Evolutionary conservation across 2,113 vertebrate species (phyloP).

Genomic region (Apus apus): DNA sequence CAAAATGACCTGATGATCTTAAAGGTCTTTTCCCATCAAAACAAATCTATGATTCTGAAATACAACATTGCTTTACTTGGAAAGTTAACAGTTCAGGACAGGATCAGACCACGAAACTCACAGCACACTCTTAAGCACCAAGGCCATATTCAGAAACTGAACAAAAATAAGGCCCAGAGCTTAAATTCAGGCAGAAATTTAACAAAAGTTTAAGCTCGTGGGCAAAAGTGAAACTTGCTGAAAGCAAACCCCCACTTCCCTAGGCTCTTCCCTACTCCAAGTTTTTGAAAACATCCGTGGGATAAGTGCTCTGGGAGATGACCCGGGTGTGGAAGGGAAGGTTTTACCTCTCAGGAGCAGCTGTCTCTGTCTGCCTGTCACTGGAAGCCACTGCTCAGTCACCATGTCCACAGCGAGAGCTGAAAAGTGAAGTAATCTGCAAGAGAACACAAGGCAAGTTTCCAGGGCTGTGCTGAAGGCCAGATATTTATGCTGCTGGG

Average conservation of each 20-base stretch:
- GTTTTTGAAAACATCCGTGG: rapidly evolving
- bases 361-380: constrained; percentile 47
- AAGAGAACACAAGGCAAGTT: constrained; percentile 24
- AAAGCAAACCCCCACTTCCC: neutral
- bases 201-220: rapidly evolving
- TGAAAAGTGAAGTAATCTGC: neutral
- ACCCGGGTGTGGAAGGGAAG: neutral
- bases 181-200: neutral
- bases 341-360: constrained; percentile 71
- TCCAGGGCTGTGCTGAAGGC: constrained; percentile 16
- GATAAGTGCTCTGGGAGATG: too few species aligned
- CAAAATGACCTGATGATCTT: neutral
- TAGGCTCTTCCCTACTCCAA: neutral
- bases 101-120: neutral
- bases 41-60: neutral
- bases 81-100: neutral
- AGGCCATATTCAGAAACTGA: neutral
- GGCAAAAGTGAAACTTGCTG: neutral
- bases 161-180: rapidly evolving
- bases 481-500: constrained; percentile 40
- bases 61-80: neutral
- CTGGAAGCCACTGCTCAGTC: neutral
- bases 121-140: neutral
- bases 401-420: constrained; percentile 45
- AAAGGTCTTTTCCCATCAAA: too few species aligned